phyloP scores from a whole-genome alignment of 1,140 invertebrate species.

The Drosophila miranda region DNA sequence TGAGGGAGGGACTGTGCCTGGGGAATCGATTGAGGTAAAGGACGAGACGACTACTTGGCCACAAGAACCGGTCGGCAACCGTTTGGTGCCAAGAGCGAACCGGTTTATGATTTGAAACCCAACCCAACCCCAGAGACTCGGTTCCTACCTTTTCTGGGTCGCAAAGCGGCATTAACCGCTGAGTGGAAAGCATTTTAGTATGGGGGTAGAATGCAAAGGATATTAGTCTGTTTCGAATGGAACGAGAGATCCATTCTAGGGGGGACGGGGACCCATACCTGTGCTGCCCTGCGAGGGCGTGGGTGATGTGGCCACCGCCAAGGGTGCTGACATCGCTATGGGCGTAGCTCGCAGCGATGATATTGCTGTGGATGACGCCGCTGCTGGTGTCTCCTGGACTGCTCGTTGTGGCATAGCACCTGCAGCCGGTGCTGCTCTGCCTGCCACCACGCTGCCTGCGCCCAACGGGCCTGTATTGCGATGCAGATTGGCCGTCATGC shows the following conservation, averaged over 20 bases:
- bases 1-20: too few species aligned
- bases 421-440: conserved; percentile 16
- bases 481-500: conserved; percentile 86
- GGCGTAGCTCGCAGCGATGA: conserved; percentile 58
- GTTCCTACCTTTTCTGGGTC: conserved; percentile 60
- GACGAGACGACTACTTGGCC: conserved; percentile 2
- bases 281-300: conserved; percentile 80
- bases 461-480: conserved; percentile 32
- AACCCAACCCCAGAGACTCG: conserved; percentile 9
- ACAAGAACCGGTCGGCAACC: background rate
- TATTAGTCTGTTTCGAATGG: too few species aligned
- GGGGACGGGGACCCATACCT: conserved; percentile 26
- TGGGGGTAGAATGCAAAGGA: background rate
- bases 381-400: conserved; percentile 20
- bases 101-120: background rate
- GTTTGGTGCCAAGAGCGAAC: too few species aligned
- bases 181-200: conserved; percentile 44
- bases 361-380: conserved; percentile 36
- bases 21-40: conserved; percentile 13
- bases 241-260: too few species aligned
- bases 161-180: conserved; percentile 58
- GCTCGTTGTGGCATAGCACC: conserved; percentile 34
- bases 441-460: conserved; percentile 12
- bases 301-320: conserved; percentile 73
- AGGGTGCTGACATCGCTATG: conserved; percentile 59